These are phyloP conservation scores for Harpalus rufipes DNA, from an alignment of 2,888 invertebrate genomes.

Conservation along the genomic window DNA sequence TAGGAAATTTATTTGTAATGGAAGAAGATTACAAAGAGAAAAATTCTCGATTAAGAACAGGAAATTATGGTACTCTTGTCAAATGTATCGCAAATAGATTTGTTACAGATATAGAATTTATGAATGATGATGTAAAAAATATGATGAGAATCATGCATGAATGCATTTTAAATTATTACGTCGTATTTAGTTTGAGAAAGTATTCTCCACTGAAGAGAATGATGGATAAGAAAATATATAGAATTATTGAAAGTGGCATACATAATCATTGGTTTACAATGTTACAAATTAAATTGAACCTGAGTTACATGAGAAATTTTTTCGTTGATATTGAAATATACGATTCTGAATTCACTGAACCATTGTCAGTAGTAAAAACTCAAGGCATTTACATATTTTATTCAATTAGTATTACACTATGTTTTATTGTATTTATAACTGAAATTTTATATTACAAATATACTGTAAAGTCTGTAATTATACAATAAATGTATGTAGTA, in stretches of 20 bases:
- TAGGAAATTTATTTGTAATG: conserved; percentile 22
- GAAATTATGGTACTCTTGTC: conserved; percentile 62
- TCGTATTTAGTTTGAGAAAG: conserved; percentile 61
- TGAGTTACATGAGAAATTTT: conserved; percentile 34
- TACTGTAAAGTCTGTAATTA: background rate
- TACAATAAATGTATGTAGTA: conserved; percentile 31
- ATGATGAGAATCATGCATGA: conserved; percentile 65
- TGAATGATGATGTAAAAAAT: conserved; percentile 58
- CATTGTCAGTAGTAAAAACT: conserved; percentile 46
- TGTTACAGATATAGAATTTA: conserved; percentile 64
- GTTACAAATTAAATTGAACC: conserved; percentile 30
- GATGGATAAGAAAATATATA: conserved; percentile 56
- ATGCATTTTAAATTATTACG: conserved; percentile 63
- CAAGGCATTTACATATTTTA: conserved; percentile 55
- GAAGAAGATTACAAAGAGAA: conserved; percentile 30
- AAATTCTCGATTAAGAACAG: conserved; percentile 42
- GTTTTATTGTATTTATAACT: conserved; percentile 46
- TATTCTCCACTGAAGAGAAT: conserved; percentile 65
- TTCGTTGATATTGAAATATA: conserved; percentile 11
- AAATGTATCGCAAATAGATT: conserved; percentile 62
- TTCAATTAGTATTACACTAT: conserved; percentile 20
- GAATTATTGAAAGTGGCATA: conserved; percentile 65
- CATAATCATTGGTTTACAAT: conserved; percentile 59
- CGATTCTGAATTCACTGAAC: background rate
- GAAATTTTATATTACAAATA: conserved; percentile 54